These are phyloP conservation scores for Zoroaster sp. DNA, from an alignment of 53 echinoderm and acorn worm genomes.

Conservation along the genomic window DNA sequence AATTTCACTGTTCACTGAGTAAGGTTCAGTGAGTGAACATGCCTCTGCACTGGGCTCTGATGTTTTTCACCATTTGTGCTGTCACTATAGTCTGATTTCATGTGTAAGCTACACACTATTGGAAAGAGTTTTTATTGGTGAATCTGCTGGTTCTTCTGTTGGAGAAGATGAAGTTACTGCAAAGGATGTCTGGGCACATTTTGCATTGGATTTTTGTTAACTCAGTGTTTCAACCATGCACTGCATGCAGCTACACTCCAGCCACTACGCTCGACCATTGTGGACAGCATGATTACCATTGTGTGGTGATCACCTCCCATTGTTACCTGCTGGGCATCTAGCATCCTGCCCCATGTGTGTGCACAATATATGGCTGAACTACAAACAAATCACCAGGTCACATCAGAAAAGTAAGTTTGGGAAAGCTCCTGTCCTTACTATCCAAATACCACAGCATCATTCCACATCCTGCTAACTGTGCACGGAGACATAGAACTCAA, in stretches of 20 bases:
- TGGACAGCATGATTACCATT: background rate
- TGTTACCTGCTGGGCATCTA: too few relatives aligned
- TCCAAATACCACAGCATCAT: background rate
- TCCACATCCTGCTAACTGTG: background rate
- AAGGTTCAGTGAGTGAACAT: too few relatives aligned
- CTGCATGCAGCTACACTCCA: background rate
- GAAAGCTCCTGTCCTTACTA: background rate
- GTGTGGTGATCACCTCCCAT: too few relatives aligned
- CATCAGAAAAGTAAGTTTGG: background rate
- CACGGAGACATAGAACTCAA: background rate
- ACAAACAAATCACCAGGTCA: background rate
- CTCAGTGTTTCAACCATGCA: background rate
- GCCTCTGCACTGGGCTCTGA: too few relatives aligned
- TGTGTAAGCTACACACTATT: too few relatives aligned
- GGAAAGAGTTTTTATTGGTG: too few relatives aligned
- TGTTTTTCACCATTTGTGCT: too few relatives aligned
- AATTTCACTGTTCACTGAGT: too few relatives aligned
- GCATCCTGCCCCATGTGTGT: background rate
- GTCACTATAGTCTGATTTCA: too few relatives aligned
- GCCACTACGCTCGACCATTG: background rate
- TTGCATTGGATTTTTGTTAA: background rate
- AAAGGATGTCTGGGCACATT: background rate
- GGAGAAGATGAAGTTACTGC: too few relatives aligned
- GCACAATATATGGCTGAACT: background rate
- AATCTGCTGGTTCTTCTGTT: too few relatives aligned